Evolutionary conservation across 2,888 invertebrate species (phyloP), one percentile per base, ranked within the genome.

Genomic region (Anarsia innoxiella): DNA sequence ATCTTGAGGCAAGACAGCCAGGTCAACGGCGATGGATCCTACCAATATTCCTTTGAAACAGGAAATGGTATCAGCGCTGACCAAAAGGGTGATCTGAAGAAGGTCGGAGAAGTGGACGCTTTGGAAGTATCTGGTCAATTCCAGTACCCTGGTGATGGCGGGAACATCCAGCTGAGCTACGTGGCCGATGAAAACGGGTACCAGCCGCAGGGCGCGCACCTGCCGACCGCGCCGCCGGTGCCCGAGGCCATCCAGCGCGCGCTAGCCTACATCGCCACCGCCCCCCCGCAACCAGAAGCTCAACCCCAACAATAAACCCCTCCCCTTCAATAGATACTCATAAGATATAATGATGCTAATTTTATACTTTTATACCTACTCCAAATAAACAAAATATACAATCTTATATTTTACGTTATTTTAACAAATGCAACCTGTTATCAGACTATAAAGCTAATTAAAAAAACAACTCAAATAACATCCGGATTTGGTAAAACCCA

Each of bases 141-240:
- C 73, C 88, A 89, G 36, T 91, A 90, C 62, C 88, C 89, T 0
- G 83, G 88, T 15, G 90, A 90, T 1, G 88, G 91, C 47, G 90
- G 90, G 25, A 53, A 86, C 47, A 89, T 90, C 57, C 87, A 87
- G 45, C 59, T 91, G 45, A 86, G 87, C 0, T 92, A 91, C 70
- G 79, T 86, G 26, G 91, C 92, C 45, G 91, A 92, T 49, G 91
- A 91, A 62, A 90, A 91, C 50, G 91, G 91, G 12, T 91, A 87
- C 84, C 89, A 90, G 59, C 89, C 90, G 1, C 85, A 76, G 50
- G 88, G 88, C 2, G 86, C 82, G 6, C 89, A 89, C 52, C 64
- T 89, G n/a, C 89, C 89, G 16, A 88, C 88, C 6, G 86, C 90
- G 5, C 92, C 92, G 23, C 91, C 91, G 49, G 90, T 91, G 40